Evolutionary conservation across 2,888 invertebrate genomes (phyloP).

Genomic region (Gastracanthus pulcherrimus): DNA sequence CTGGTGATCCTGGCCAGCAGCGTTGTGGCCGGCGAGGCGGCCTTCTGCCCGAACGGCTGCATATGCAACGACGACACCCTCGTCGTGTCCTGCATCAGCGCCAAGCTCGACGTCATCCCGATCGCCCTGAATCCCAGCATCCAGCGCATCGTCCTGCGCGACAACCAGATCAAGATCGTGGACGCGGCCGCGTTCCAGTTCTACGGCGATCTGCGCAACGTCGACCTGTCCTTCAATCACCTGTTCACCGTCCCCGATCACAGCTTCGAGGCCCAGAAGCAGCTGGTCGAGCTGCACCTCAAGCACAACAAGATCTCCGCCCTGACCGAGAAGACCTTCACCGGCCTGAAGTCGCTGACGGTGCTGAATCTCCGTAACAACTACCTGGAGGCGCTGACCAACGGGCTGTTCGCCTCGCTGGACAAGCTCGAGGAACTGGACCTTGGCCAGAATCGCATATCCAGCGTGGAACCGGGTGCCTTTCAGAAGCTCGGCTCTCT

Average conservation of each 20-base stretch:
- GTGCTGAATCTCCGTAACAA: conserved; percentile 90
- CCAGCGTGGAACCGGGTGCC: conserved; percentile 87
- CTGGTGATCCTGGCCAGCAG: conserved; percentile 58
- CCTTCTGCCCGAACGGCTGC: conserved; percentile 92
- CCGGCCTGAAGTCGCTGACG: conserved; percentile 87
- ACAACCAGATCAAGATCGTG: conserved; percentile 92
- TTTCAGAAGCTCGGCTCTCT: conserved; percentile 88
- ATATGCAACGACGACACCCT: conserved; percentile 93
- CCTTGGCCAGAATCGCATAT: conserved; percentile 91
- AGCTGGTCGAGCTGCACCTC: conserved; percentile 89
- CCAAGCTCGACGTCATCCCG: conserved; percentile 92
- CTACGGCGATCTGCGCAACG: conserved; percentile 90
- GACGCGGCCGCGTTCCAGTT: conserved; percentile 92
- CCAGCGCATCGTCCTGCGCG: conserved; percentile 89
- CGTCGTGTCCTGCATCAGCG: conserved; percentile 91
- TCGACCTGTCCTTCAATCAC: conserved; percentile 91
- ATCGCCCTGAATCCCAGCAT: conserved; percentile 95
- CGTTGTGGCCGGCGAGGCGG: conserved; percentile 72
- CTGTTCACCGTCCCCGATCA: conserved; percentile 88
- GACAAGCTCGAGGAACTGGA: conserved; percentile 90
- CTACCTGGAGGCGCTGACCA: conserved; percentile 88
- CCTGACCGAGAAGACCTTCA: conserved; percentile 88
- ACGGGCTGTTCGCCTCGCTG: conserved; percentile 86
- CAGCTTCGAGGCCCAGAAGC: conserved; percentile 89
- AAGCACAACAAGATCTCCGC: conserved; percentile 92